These are phyloP conservation scores for Anguilla anguilla DNA, from an alignment of 2,797 vertebrate genomes.

Conservation along the genomic window DNA sequence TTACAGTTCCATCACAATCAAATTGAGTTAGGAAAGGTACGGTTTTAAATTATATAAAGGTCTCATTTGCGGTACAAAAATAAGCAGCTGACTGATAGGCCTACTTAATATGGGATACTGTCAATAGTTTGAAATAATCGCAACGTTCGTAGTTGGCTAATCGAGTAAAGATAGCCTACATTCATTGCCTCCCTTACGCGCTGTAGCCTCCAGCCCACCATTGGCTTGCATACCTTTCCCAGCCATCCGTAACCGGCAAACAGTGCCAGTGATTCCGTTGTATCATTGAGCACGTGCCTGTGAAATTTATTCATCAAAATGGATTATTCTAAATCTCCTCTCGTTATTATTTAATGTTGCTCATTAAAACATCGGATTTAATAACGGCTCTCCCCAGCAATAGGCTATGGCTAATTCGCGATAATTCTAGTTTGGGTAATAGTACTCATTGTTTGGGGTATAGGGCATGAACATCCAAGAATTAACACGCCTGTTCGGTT, in stretches of 20 bases:
- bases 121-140: background rate
- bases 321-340: background rate
- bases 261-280: background rate
- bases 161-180: background rate
- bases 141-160: background rate
- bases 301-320: background rate
- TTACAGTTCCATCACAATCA: no score
- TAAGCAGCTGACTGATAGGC: slow-evolving; percentile 21
- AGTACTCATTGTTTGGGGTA: background rate
- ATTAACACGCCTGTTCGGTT: background rate
- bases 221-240: background rate
- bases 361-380: background rate
- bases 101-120: background rate
- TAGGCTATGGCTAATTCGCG: background rate
- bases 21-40: no score
- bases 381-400: background rate
- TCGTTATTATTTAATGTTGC: background rate
- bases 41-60: no score
- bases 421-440: background rate
- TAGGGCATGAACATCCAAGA: background rate
- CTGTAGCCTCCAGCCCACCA: background rate
- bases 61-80: background rate
- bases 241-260: background rate
- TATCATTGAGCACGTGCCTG: background rate
- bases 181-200: background rate